phyloP scores from a whole-genome alignment of 2,113 vertebrate genomes.

The Brevimyrus niger region DNA sequence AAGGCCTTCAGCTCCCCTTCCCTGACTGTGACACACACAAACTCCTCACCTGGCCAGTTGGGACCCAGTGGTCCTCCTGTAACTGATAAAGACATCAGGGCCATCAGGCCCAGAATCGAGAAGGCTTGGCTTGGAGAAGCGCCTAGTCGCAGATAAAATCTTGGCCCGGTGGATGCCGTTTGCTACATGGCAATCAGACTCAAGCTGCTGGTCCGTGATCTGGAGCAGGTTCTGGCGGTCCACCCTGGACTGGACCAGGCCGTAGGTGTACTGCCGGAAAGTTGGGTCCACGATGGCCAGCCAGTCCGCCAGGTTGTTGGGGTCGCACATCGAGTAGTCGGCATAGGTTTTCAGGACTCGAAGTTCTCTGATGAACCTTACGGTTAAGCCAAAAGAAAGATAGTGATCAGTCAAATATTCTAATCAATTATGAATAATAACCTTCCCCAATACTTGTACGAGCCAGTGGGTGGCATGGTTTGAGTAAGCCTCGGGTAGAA shows the following conservation, averaged over 20 bases:
- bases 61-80: slow-evolving; percentile 82
- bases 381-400: slow-evolving; percentile 1
- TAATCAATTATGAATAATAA: background rate
- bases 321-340: slow-evolving; percentile 90
- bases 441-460: background rate
- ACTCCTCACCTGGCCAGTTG: slow-evolving; percentile 85
- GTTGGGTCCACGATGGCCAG: slow-evolving; percentile 75
- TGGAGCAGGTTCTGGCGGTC: slow-evolving; percentile 69
- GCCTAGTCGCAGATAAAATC: slow-evolving; percentile 64
- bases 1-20: background rate
- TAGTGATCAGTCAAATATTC: background rate
- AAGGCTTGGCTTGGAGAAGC: slow-evolving; percentile 60
- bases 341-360: slow-evolving; percentile 87
- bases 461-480: background rate
- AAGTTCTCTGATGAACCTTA: slow-evolving; percentile 85
- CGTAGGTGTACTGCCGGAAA: slow-evolving; percentile 93
- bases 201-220: slow-evolving; percentile 84
- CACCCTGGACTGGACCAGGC: slow-evolving; percentile 79
- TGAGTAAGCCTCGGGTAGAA: background rate
- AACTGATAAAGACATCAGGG: slow-evolving; percentile 95
- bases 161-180: slow-evolving; percentile 80
- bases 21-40: background rate
- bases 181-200: slow-evolving; percentile 72
- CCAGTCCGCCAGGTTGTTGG: slow-evolving; percentile 92
- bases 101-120: slow-evolving; percentile 57